These are phyloP conservation scores for Punctoribates punctum DNA, from an alignment of 2,888 invertebrate species.

Conservation along the genomic window DNA sequence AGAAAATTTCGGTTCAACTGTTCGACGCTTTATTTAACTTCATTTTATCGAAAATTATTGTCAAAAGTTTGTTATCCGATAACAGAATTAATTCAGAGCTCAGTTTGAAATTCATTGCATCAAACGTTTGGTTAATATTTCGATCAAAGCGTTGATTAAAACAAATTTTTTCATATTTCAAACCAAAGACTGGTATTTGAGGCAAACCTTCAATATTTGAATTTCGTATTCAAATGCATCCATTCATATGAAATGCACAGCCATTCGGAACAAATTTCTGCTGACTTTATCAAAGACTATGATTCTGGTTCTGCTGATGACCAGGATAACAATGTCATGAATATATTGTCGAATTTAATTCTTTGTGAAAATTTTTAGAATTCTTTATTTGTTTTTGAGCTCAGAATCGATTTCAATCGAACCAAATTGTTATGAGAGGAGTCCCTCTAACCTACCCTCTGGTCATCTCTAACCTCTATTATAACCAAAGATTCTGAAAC, in stretches of 20 bases:
- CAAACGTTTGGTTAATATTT: not conserved
- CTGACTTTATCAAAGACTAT: slow-evolving; percentile 10
- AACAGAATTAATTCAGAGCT: not conserved
- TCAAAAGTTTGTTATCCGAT: not conserved
- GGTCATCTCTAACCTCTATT: not conserved
- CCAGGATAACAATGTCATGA: too few relatives aligned
- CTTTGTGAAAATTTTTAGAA: too few relatives aligned
- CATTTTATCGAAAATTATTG: slow-evolving; percentile 14
- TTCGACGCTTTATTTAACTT: slow-evolving; percentile 21
- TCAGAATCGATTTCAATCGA: too few relatives aligned
- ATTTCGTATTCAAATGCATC: not conserved
- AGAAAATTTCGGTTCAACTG: slow-evolving; percentile 12
- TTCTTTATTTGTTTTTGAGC: too few relatives aligned
- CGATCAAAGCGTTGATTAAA: slow-evolving; percentile 5
- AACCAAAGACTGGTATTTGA: too few relatives aligned
- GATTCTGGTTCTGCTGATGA: not conserved
- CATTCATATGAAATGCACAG: not conserved
- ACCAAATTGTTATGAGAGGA: too few relatives aligned
- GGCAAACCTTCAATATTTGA: too few relatives aligned
- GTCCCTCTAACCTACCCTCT: too few relatives aligned
- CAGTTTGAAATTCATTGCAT: not conserved
- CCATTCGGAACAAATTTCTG: not conserved
- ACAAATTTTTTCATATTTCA: slow-evolving; percentile 2
- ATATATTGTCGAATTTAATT: too few relatives aligned
- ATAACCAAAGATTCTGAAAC: slow-evolving; percentile 5